phyloP scores from a whole-genome alignment of 1,140 invertebrate species.

The Drosophila kepulauana region DNA sequence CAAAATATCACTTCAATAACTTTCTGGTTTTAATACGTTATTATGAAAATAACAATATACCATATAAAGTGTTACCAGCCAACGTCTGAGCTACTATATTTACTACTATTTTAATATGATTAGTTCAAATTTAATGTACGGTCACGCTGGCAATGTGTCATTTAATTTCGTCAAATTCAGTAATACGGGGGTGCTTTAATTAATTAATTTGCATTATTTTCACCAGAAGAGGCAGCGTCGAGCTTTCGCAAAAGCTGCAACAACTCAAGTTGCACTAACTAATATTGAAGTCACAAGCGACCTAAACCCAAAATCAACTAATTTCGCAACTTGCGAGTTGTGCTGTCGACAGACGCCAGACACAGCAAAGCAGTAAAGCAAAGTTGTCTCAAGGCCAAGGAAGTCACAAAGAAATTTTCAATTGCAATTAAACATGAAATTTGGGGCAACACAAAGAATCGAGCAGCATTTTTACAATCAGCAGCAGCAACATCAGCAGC shows the following conservation, averaged over 20 bases:
- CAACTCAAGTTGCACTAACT: constrained; percentile 30
- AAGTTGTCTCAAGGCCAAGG: constrained; percentile 49
- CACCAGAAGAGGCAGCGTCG: constrained; percentile 29
- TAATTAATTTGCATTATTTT: constrained; percentile 57
- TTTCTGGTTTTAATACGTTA: too few species aligned
- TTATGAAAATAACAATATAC: too few species aligned
- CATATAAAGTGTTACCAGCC: neutral
- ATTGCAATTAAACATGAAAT: constrained; percentile 84
- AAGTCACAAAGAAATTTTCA: constrained; percentile 55
- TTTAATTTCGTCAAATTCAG: constrained; percentile 52
- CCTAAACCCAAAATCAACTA: constrained; percentile 10
- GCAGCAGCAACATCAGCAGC: constrained; percentile 43
- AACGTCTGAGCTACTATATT: neutral
- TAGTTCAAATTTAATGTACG: neutral
- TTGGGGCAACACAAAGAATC: constrained; percentile 79
- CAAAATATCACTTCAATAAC: too few species aligned
- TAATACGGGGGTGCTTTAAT: constrained; percentile 49
- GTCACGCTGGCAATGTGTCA: constrained; percentile 48
- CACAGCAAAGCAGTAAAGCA: constrained; percentile 12
- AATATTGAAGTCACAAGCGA: constrained; percentile 9
- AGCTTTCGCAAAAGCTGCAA: constrained; percentile 52
- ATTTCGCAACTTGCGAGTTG: constrained; percentile 42
- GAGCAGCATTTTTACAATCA: constrained; percentile 69
- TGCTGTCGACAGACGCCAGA: constrained; percentile 39
- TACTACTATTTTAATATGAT: neutral